Percentiles rank a stretch among this genome's conserved stretches.
phyloP scores from a whole-genome alignment of 2,113 vertebrate species.

The Perca schrenkii region DNA sequence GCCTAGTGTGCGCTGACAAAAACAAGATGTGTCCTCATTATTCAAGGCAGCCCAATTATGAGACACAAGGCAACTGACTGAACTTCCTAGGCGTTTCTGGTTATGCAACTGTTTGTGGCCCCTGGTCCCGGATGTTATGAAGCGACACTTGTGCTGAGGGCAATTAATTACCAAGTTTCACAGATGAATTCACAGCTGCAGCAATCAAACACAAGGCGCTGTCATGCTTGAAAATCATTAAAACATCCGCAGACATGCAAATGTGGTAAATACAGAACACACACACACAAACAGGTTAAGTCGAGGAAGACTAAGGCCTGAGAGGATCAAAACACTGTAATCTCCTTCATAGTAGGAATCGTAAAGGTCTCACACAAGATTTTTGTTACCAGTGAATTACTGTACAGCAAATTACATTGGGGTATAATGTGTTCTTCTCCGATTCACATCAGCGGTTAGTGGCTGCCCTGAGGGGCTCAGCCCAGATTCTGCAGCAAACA shows the following conservation, averaged over 20 bases:
- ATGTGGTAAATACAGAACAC: background rate
- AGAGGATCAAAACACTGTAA: background rate
- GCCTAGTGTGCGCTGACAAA: conserved; percentile 29
- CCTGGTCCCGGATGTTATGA: conserved; percentile 67
- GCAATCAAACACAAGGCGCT: conserved; percentile 45
- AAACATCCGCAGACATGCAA: conserved; percentile 9
- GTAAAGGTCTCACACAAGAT: conserved; percentile 27
- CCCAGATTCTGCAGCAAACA: conserved; percentile 67
- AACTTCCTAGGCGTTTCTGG: conserved; percentile 41
- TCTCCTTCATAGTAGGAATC: background rate
- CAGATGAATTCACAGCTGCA: conserved; percentile 66
- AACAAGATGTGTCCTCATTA: conserved; percentile 55
- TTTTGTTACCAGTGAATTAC: conserved; percentile 41
- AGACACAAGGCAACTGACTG: conserved; percentile 46
- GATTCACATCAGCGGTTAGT: conserved; percentile 60
- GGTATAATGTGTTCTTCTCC: conserved; percentile 48
- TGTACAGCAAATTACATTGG: conserved; percentile 51
- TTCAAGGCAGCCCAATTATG: conserved; percentile 58
- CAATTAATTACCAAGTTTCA: conserved; percentile 73
- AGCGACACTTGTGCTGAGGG: conserved; percentile 60
- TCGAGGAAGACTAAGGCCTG: background rate
- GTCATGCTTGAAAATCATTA: conserved; percentile 48
- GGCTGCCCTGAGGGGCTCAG: conserved; percentile 68
- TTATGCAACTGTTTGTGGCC: conserved; percentile 70
- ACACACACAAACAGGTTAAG: conserved; percentile 13